Evolutionary conservation across 2,797 vertebrate genomes (phyloP).

Genomic region (Denticeps clupeoides): DNA sequence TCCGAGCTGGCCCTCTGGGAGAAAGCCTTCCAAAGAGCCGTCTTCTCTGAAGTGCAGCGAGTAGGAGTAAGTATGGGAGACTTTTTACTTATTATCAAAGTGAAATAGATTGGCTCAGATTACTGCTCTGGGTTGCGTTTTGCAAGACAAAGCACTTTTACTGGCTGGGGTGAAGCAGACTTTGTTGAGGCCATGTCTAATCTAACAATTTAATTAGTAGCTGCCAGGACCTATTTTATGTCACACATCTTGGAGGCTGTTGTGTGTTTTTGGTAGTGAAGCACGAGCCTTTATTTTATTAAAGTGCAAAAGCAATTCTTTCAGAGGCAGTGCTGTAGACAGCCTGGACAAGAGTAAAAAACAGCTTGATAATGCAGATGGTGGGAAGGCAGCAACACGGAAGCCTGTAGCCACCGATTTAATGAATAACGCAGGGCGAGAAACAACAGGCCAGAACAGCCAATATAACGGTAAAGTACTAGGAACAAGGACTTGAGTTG

Average conservation of each 20-base stretch:
- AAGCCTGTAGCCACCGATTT: too few relatives aligned
- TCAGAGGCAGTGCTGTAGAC: too few relatives aligned
- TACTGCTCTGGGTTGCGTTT: too few relatives aligned
- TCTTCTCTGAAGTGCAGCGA: constrained; percentile 84
- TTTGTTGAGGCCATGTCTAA: neutral
- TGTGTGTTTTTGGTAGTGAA: neutral
- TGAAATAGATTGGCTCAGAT: too few relatives aligned
- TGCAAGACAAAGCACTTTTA: too few relatives aligned
- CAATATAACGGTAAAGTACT: neutral
- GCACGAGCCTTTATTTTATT: neutral
- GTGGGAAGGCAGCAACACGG: too few relatives aligned
- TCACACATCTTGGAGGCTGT: neutral
- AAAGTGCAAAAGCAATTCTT: neutral
- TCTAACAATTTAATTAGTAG: neutral
- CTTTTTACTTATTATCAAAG: too few relatives aligned
- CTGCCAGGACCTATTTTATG: neutral
- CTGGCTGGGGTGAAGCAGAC: neutral
- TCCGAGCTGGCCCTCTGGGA: constrained; percentile 79
- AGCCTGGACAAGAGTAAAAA: too few relatives aligned
- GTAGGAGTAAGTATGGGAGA: constrained; percentile 62
- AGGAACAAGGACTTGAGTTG: neutral
- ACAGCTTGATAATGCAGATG: too few relatives aligned
- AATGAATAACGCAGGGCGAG: neutral
- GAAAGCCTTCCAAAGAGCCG: constrained; percentile 82
- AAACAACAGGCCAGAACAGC: neutral